A percentile compares a stretch with the other conserved stretches of the same genome.
Conservation (phyloP, 2,113 vertebrate species). For the Larimichthys crocea region DNA sequence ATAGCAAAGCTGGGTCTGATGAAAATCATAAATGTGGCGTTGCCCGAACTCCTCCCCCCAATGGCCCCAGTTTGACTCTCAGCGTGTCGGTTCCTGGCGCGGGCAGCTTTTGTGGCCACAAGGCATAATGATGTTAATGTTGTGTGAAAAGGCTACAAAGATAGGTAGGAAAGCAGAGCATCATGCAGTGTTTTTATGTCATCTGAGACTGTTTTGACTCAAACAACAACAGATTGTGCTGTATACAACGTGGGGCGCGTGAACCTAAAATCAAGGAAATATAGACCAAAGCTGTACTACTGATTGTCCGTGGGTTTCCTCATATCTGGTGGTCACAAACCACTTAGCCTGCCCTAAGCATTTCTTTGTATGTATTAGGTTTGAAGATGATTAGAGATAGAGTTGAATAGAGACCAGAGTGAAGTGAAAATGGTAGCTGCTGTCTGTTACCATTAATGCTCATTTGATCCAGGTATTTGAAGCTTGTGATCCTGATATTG, state of each 20-base stretch:
- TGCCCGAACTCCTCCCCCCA: conserved; percentile 18
- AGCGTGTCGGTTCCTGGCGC: conserved; percentile 28
- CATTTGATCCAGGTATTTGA: neutral
- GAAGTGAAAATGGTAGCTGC: neutral
- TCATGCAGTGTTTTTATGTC: conserved; percentile 56
- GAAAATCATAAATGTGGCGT: conserved; percentile 67
- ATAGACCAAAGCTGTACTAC: neutral
- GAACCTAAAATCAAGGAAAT: neutral
- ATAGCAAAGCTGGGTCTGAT: conserved; percentile 48
- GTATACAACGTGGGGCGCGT: conserved; percentile 14
- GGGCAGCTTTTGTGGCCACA: conserved; percentile 47
- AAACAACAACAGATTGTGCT: conserved; percentile 42
- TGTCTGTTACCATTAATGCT: neutral
- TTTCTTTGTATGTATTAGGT: neutral
- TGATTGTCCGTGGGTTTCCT: neutral
- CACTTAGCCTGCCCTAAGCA: too few species aligned
- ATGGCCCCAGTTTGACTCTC: conserved; percentile 56
- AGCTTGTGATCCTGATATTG: too few species aligned
- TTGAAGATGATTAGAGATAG: neutral
- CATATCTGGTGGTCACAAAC: neutral
- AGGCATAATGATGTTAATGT: conserved; percentile 69
- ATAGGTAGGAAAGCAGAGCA: conserved; percentile 15
- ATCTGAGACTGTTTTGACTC: conserved; percentile 43
- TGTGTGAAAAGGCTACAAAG: conserved; percentile 72
- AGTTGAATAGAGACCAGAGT: neutral